Evolutionary conservation across 2,113 vertebrate species (phyloP).

Genomic region (Acrocephalus arundinaceus): DNA sequence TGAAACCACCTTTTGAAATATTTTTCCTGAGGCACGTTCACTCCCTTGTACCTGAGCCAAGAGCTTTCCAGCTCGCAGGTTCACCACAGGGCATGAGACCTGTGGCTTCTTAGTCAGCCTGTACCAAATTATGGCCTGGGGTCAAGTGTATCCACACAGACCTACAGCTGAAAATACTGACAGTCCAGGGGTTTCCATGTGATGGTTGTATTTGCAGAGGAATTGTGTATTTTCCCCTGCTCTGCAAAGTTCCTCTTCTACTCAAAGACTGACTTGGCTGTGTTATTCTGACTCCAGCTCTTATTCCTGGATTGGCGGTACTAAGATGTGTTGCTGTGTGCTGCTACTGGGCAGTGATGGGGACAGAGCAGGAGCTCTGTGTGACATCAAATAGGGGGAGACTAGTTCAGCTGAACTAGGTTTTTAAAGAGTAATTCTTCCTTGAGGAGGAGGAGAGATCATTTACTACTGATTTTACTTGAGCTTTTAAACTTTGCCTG

Average conservation of each 20-base stretch:
- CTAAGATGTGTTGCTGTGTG: neutral
- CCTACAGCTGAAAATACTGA: neutral
- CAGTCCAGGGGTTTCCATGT: neutral
- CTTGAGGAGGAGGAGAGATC: neutral
- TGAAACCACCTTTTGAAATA: neutral
- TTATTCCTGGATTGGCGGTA: neutral
- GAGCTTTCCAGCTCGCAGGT: neutral
- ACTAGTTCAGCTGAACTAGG: neutral
- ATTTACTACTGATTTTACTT: neutral
- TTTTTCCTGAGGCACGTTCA: neutral
- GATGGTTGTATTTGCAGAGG: neutral
- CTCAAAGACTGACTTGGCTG: neutral
- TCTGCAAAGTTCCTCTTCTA: neutral
- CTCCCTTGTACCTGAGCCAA: neutral
- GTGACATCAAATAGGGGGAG: neutral
- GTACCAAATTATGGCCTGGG: rapidly evolving
- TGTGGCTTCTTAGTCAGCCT: neutral
- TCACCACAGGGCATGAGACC: neutral
- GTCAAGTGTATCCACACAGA: neutral
- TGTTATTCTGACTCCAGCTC: neutral
- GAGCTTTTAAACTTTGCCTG: neutral
- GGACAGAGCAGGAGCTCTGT: neutral
- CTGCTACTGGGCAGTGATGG: neutral
- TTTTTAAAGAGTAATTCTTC: neutral
- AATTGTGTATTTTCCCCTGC: neutral